Evolutionary conservation across 2,113 vertebrate species (phyloP).

Genomic region (Petaurus breviceps): DNA sequence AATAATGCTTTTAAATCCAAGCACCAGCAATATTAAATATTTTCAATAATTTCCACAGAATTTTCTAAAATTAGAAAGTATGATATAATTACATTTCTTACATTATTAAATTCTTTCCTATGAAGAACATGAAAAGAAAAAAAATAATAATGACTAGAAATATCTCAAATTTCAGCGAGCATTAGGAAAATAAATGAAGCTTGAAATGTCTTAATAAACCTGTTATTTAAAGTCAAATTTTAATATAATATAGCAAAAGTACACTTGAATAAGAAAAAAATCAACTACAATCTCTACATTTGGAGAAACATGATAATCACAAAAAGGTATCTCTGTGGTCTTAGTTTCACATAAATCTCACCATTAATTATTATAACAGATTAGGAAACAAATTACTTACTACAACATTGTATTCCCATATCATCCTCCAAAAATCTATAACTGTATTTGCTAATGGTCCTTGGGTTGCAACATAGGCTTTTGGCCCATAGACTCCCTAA

Average conservation of each 20-base stretch:
- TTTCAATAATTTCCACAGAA: constrained; percentile 36
- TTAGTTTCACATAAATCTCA: background rate
- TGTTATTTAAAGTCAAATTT: background rate
- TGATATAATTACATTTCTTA: background rate
- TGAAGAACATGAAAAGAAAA: background rate
- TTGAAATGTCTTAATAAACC: background rate
- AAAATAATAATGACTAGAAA: background rate
- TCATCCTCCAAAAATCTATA: constrained; percentile 99
- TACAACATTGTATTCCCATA: constrained; percentile 96
- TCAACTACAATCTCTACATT: background rate
- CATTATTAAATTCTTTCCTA: background rate
- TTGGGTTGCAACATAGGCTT: constrained; percentile 97
- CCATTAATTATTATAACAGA: constrained; percentile 20
- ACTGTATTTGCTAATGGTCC: constrained; percentile 96
- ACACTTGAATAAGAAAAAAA: background rate
- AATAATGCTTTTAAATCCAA: background rate
- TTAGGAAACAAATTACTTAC: constrained; percentile 85
- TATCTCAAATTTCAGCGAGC: background rate
- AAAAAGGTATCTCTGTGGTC: background rate
- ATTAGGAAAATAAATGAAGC: background rate
- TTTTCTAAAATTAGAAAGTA: constrained; percentile 31
- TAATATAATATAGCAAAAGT: background rate
- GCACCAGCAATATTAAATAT: constrained; percentile 25
- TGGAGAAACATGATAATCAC: background rate
- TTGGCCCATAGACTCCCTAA: constrained; percentile 94